phyloP scores from a whole-genome alignment of 2,113 vertebrate species.

The Tympanuchus pallidicinctus region DNA sequence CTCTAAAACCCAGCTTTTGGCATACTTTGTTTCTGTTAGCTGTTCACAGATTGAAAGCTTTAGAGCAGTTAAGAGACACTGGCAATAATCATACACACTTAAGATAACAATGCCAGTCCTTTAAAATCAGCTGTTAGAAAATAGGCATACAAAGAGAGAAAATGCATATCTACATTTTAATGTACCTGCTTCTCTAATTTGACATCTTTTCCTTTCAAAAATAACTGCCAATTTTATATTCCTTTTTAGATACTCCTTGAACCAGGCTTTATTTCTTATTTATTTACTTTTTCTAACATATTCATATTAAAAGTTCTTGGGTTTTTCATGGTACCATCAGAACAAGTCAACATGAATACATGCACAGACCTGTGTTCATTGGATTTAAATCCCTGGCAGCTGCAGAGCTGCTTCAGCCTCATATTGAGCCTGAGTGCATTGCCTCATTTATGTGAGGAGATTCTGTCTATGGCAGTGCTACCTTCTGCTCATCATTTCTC shows the following conservation, averaged over 20 bases:
- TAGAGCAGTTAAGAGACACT: not conserved
- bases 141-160: not conserved
- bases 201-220: not conserved
- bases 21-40: not conserved
- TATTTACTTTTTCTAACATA: not conserved
- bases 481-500: not conserved
- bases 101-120: not conserved
- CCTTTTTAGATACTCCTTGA: not conserved
- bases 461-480: not conserved
- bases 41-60: not conserved
- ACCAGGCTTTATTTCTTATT: not conserved
- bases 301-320: not conserved
- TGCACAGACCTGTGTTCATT: not conserved
- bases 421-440: not conserved
- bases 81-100: not conserved
- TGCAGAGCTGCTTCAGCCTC: not conserved
- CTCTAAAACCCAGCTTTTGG: not conserved
- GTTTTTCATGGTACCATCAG: not conserved
- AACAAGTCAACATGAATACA: not conserved
- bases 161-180: not conserved
- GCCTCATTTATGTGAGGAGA: not conserved
- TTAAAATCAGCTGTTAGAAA: not conserved
- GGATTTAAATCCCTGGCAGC: not conserved
- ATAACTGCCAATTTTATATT: not conserved
- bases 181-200: not conserved